Evolutionary conservation across 2,113 vertebrate genomes (phyloP).

Genomic region (Muntiacus muntjak): DNA sequence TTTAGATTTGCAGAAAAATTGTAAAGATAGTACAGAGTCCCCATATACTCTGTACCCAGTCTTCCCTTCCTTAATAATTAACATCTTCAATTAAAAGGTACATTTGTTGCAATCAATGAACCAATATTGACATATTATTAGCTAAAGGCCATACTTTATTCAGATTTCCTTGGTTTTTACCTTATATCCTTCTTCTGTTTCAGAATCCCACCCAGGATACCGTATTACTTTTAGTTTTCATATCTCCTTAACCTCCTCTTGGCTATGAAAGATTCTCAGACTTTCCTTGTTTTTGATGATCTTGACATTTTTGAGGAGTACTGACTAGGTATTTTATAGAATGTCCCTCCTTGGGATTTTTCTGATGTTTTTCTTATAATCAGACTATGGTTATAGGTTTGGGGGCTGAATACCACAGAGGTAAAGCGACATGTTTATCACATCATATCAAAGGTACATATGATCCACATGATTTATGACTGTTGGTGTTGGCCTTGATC

Average conservation of each 20-base stretch:
- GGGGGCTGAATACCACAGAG: background rate
- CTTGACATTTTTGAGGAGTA: background rate
- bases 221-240: background rate
- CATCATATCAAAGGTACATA: background rate
- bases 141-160: background rate
- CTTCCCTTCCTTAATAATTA: background rate
- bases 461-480: background rate
- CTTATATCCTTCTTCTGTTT: background rate
- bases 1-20: constrained; percentile 42
- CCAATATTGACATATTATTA: background rate
- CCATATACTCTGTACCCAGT: background rate
- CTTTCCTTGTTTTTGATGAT: background rate
- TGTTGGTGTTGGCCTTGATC: background rate
- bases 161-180: background rate
- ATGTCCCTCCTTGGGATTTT: background rate
- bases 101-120: background rate
- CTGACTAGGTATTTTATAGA: background rate
- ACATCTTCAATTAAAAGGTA: background rate
- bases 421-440: background rate
- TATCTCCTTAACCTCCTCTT: background rate
- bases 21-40: constrained; percentile 53
- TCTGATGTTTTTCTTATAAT: background rate
- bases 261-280: background rate
- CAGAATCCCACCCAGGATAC: background rate
- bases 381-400: background rate